phyloP scores from a whole-genome alignment of 53 echinoderm and acorn worm genomes.

The Astropecten irregularis region DNA sequence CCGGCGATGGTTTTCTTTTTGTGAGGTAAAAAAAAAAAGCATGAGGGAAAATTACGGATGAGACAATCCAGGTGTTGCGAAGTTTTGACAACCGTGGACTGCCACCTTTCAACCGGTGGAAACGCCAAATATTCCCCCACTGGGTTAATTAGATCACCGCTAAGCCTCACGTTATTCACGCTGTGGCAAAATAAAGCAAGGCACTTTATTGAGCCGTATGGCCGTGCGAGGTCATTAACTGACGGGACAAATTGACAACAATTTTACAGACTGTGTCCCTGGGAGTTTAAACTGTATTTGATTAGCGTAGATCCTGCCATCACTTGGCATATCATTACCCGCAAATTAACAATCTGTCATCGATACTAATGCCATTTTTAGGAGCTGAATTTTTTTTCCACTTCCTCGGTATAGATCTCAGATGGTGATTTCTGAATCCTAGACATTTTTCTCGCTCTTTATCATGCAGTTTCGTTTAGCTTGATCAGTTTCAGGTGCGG shows the following conservation, averaged over 20 bases:
- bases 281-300: background rate
- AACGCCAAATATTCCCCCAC: background rate
- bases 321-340: conserved; percentile 4
- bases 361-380: background rate
- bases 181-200: background rate
- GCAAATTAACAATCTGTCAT: conserved; percentile 7
- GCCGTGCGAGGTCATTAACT: conserved; percentile 8
- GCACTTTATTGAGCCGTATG: background rate
- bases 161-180: background rate
- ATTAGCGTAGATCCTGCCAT: conserved; percentile 14
- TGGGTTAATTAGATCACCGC: background rate
- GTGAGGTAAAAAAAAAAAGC: too few species aligned
- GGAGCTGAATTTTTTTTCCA: background rate
- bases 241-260: background rate
- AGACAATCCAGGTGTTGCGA: conserved; percentile 4
- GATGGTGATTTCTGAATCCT: too few species aligned
- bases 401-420: too few species aligned
- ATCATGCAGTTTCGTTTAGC: too few species aligned
- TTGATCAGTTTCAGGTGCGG: too few species aligned
- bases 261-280: background rate
- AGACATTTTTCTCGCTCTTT: too few species aligned
- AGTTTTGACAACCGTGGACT: background rate
- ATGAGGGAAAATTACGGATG: background rate
- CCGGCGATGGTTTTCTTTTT: conserved; percentile 23
- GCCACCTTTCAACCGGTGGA: background rate